Base-by-base conservation (phyloP, 2,113 vertebrate species). In the Promerops cafer region DNA sequence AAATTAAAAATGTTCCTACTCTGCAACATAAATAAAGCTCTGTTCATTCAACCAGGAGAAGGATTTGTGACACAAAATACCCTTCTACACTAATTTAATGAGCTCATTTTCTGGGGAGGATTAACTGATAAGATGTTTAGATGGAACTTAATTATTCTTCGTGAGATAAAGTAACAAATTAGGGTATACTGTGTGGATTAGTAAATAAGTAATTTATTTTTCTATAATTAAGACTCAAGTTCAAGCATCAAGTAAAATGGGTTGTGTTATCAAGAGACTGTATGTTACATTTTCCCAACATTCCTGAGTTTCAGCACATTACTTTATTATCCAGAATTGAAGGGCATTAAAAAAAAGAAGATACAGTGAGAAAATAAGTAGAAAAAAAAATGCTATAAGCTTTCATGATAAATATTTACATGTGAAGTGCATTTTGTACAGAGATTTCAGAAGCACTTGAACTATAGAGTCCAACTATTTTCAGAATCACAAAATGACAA, bases 171-270 rank as follows among this genome's bases (percentile, higher is more conserved):
- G 65, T 82, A 94, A 91, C 52, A 95, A 94, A 96, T 92, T 82
- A 94, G 27, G 68, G 57, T 70, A 79, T 37, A 75, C 52, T 85
- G 54, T 50, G 49, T 80, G 80, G 81, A 95, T 95, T 97, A 97
- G 77, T 94, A 96, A 95, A 93, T 89, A 95, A 95, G 60, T 69
- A 89, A 96, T 95, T 91, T 89, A 86, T 93, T 97, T 90, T 96
- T 87, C 65, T 59, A 53, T 92, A 96, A 96, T 81, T 91, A 94
- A 93, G 74, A 83, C 35, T 35, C 79, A 89, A 53, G 11, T 83
- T 88, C 65, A 70, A 88, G 81, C 49, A 87, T 30, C 35, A 70
- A 71, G 53, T 75, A 85, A 88, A 17, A 96, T 28, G 14, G 17
- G n/a, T 35, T 92, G 17, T 69, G 35, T 81, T 92, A 87, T 85